Base-by-base conservation (phyloP, 2,888 invertebrate species). In the Hydroisotoma schaefferi region DNA sequence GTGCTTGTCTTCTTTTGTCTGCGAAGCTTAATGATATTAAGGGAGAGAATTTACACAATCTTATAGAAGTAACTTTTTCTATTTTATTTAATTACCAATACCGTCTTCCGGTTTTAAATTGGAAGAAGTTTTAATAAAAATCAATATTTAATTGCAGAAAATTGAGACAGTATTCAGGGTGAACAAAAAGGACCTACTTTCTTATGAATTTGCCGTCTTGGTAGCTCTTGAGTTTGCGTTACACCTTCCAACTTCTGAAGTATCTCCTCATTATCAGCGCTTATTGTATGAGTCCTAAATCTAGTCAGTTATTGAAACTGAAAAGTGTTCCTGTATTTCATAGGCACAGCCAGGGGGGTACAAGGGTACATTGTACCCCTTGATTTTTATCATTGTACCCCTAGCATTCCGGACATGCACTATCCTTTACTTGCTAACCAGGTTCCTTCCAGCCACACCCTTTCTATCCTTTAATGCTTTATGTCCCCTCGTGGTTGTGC, bases 11-110 rank as follows among this genome's bases (percentile, higher is more conserved):
- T 57, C 79, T 98, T 61, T 81, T 99, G 15, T 91, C 97, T 37
- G 94, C 97, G 38, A 99, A 99, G 80, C 83, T 99, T 74, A 98
- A 97, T 76, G 98, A 99, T 76, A 88, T 94, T 46, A 97, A 94
- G 79, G 95, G 95, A 47, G 88, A 90, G 69, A 82, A 85, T 59
- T 80, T 98, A 64, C 89, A 89, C 76, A 83, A 86, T 52, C 81
- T 97, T 40, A 88, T 98, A 65, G 94, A 97, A 84, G 92, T 92
- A 79, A 74, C 65, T 55, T 33, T 27, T 8, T 49, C 18, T 15
- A 2, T 27, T 27, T 48, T 10, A 15, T 57, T 38, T 27, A 40
- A 27, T 8, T 18, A 18, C 23, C 12, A 23, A 18, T 8, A 46
- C 20, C 23, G 18, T 25, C 5, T 38, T 26, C 26, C 38, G 37